phyloP scores from a whole-genome alignment of 2,113 vertebrate species.

The Lampris megalopsis region DNA sequence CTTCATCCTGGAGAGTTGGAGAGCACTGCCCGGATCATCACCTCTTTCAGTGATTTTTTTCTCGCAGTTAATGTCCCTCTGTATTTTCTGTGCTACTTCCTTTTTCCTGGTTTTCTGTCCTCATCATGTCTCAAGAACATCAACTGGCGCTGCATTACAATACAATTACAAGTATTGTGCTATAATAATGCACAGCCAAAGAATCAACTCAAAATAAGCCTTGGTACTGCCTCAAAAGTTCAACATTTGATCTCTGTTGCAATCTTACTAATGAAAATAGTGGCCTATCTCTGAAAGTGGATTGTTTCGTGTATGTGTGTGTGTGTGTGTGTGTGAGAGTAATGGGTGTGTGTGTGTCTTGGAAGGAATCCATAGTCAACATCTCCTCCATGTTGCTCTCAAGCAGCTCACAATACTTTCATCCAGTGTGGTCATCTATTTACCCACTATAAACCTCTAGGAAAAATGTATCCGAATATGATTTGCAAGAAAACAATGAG shows the following conservation, averaged over 20 bases:
- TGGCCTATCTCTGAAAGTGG: slow-evolving; percentile 31
- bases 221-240: slow-evolving; percentile 32
- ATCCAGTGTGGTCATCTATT: slow-evolving; percentile 64
- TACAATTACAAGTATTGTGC: not conserved
- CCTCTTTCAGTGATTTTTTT: slow-evolving; percentile 24
- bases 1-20: no score
- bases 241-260: slow-evolving; percentile 57
- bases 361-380: slow-evolving; percentile 68
- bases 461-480: slow-evolving; percentile 42
- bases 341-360: slow-evolving; percentile 58
- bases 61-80: not conserved
- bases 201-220: slow-evolving; percentile 32
- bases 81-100: slow-evolving; percentile 80
- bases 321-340: slow-evolving; percentile 1
- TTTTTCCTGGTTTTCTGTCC: slow-evolving; percentile 81
- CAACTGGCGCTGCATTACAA: slow-evolving; percentile 23
- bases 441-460: slow-evolving; percentile 44
- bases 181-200: slow-evolving; percentile 24
- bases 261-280: slow-evolving; percentile 58
- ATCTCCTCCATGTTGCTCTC: slow-evolving; percentile 54
- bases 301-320: slow-evolving; percentile 20
- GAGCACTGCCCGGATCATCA: slow-evolving; percentile 15
- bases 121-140: slow-evolving; percentile 54
- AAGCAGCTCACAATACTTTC: slow-evolving; percentile 40
- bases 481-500: slow-evolving; percentile 31